Evolutionary conservation across 2,888 invertebrate genomes (phyloP).

Genomic region (Microplitis deprimator): DNA sequence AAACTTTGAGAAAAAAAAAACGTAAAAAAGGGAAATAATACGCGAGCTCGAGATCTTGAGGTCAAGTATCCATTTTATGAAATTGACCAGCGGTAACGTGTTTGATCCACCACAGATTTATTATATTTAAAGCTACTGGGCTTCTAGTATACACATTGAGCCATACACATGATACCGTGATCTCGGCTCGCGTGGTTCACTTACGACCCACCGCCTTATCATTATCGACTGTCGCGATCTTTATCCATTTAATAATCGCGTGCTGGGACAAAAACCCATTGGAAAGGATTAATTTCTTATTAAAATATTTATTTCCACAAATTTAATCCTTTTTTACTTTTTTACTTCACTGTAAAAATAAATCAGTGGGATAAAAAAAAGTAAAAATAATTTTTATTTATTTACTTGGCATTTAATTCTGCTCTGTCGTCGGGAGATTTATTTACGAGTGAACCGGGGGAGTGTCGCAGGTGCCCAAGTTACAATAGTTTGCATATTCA

Average conservation of each 20-base stretch:
- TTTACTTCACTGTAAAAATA: neutral
- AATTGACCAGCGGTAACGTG: conserved; percentile 51
- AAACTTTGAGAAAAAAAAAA: too few species aligned
- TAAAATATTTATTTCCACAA: neutral
- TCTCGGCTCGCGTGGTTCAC: conserved; percentile 35
- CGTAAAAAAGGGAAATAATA: conserved; percentile 19
- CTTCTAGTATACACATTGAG: neutral
- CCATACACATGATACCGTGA: neutral
- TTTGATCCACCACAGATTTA: conserved; percentile 46
- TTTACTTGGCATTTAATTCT: neutral
- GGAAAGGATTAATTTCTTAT: conserved; percentile 23
- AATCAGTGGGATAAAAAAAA: too few species aligned
- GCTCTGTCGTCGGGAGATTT: conserved; percentile 35
- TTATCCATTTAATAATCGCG: conserved; percentile 44
- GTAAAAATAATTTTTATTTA: too few species aligned
- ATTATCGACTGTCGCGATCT: conserved; percentile 33
- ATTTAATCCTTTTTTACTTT: neutral
- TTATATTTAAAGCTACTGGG: conserved; percentile 17
- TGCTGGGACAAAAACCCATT: conserved; percentile 24
- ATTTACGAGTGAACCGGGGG: conserved; percentile 25
- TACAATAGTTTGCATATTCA: conserved; percentile 66
- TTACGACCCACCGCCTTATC: conserved; percentile 29
- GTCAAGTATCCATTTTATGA: conserved; percentile 40
- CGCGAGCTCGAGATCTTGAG: conserved; percentile 17
- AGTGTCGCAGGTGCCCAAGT: conserved; percentile 57